Evolutionary conservation across 2,888 invertebrate genomes (phyloP), one percentile per base, ranked within the genome.

Genomic region (Tachina grossa): DNA sequence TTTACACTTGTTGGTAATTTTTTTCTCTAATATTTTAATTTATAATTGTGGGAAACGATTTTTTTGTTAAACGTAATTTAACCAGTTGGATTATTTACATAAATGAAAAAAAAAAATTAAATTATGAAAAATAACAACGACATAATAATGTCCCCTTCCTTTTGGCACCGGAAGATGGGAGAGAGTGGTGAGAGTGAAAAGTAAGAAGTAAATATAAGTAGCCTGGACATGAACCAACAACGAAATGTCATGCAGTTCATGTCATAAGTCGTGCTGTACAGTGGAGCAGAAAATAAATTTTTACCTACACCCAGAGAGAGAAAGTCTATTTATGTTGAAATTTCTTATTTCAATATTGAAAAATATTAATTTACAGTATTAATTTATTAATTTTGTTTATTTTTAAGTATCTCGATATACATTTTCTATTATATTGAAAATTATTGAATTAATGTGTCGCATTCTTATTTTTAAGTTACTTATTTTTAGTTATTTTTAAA

Each of bases 61-160:
- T 41, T 71, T 19, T 55, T 47, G 1, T 16, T 51, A 8, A 39
- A 61, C 3, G 41, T 41, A 61, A 61, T 74, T 74, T 74, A 51
- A 61, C 14, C 61, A 19, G 19, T 19, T 45, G 19, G 0, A 31
- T 31, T 31, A 74, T 61, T 49, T 14, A 61, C 39, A 41, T 9
- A 74, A 39, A 74, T 47, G 31, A 19, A 41, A n/a, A 13, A 49
- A n/a, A 39, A 41, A 51, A 5, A 0, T 41, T 19, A 13, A 16
- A 41, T 59, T 39, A 59, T n/a, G 39, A 45, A 43, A 66, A 71
- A 47, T 9, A 71, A 39, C 11, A 61, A 61, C 41, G 49, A 74
- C 49, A 51, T 49, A 74, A 74, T 61, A 31, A 8, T 47, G 1
- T 14, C 13, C 8, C 14, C 9, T 45, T 45, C 8, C 22, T 57